Evolutionary conservation across 2,113 vertebrate genomes (phyloP).

Genomic region (Oreochromis tanganicae): DNA sequence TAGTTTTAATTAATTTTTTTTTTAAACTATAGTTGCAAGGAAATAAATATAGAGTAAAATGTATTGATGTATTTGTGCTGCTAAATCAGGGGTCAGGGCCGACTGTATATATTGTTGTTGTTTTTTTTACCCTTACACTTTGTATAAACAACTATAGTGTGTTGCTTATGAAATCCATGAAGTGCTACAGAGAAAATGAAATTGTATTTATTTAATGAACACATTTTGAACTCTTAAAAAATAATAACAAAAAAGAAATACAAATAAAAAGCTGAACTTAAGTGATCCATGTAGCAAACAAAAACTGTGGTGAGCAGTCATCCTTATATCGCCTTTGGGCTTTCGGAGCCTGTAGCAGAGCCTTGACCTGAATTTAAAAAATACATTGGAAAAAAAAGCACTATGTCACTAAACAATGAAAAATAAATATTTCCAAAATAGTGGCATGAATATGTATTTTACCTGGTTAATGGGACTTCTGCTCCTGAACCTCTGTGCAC

Average conservation of each 20-base stretch:
- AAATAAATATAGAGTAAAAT: not conserved
- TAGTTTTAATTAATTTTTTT: not conserved
- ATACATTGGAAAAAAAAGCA: not conserved
- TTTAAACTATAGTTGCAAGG: not conserved
- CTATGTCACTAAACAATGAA: too few relatives aligned
- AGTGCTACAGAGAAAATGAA: not conserved
- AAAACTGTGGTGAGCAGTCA: not conserved
- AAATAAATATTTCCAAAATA: too few relatives aligned
- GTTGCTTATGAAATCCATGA: too few relatives aligned
- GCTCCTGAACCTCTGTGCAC: too few relatives aligned
- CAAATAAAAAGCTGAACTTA: not conserved
- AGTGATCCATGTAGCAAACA: not conserved
- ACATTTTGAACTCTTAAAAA: not conserved
- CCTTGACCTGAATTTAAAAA: not conserved
- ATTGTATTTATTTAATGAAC: not conserved
- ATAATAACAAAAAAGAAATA: not conserved
- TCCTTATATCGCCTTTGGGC: not conserved
- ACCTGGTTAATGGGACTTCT: too few relatives aligned
- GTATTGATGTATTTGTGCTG: rapidly evolving
- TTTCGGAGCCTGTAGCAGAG: rapidly evolving
- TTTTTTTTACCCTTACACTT: not conserved
- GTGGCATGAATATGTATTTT: too few relatives aligned
- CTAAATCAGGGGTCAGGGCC: rapidly evolving
- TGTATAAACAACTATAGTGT: too few relatives aligned
- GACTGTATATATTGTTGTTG: not conserved